Evolutionary conservation across 2,888 invertebrate species (phyloP), one percentile per base, ranked within the genome.

Genomic region (Platycheirus rosarum): DNA sequence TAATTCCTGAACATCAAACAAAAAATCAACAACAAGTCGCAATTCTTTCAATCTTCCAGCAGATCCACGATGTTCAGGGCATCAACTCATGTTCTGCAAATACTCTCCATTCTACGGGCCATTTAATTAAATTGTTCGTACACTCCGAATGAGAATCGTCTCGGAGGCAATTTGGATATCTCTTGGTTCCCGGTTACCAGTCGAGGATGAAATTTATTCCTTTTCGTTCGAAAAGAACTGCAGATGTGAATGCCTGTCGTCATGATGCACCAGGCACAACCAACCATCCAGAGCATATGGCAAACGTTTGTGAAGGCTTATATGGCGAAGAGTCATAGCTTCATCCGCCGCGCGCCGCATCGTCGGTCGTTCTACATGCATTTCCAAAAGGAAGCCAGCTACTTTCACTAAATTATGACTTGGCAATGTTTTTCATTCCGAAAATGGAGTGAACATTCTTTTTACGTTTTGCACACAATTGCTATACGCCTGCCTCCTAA

Each of bases 101-200:
- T 71, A 75, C 55, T 53, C 68, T 69, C 66, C 16, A 66, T 85
- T 86, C 85, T 86, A 86, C 85, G 86, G 87, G 85, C 86, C 85
- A 86, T 87, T 87, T 87, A 87, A 87, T 87, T 87, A 86, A 87
- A 87, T 86, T 87, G 87, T 87, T 87, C 85, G 75, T 49, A 60
- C 60, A 60, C 23, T n/a, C n/a, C 26, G 29, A 40, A 16, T 35
- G 42, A 51, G 68, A 71, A 71, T 63, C 65, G 51, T 70, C 76
- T 18, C 60, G 14, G 2, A 73, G 70, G 71, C 66, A 63, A 49
- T 71, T 69, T 46, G 53, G 46, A 62, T 68, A 78, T 70, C 75
- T 78, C 65, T 68, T 65, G 70, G 44, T 32, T 49, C n/a, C n/a
- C n/a, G n/a, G n/a, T 55, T 32, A n/a, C 51, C 16, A 68, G 29